A percentile compares a stretch with the other conserved stretches of the same genome.
Evolutionary conservation across 2,888 invertebrate species (phyloP).

Genomic region (Leucophenga montana): DNA sequence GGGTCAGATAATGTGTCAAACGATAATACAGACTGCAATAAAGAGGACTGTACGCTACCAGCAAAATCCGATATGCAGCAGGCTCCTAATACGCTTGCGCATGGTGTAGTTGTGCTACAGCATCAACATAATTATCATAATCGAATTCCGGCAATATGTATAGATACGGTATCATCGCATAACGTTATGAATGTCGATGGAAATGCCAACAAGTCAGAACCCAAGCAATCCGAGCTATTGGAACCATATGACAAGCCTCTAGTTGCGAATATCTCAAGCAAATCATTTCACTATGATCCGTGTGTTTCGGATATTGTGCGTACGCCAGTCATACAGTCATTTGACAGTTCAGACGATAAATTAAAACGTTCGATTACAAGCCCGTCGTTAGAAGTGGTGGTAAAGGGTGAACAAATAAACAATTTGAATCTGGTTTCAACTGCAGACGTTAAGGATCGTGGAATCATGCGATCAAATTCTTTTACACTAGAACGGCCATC

Average conservation of each 20-base stretch:
- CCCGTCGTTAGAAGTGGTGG: constrained; percentile 50
- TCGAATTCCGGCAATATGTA: background rate
- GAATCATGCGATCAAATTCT: constrained; percentile 82
- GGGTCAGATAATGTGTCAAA: too few species aligned
- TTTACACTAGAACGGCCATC: constrained; percentile 86
- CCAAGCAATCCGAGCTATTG: constrained; percentile 18
- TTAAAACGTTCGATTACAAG: constrained; percentile 65
- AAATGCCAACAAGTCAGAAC: constrained; percentile 9
- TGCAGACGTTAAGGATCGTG: constrained; percentile 42
- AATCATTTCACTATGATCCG: constrained; percentile 35
- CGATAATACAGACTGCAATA: too few species aligned
- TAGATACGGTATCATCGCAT: background rate
- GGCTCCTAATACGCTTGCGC: too few species aligned
- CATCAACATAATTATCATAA: constrained; percentile 5
- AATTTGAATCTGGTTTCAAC: constrained; percentile 26
- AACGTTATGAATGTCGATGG: background rate
- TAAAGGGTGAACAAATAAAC: background rate
- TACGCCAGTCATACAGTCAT: background rate
- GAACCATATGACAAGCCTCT: constrained; percentile 12
- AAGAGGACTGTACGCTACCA: background rate
- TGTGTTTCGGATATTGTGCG: constrained; percentile 35
- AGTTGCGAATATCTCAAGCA: constrained; percentile 35
- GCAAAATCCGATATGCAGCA: background rate
- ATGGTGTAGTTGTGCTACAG: background rate
- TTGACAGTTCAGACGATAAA: constrained; percentile 32